Conservation (phyloP, 2,113 vertebrate genomes). For the Gavia stellata region DNA sequence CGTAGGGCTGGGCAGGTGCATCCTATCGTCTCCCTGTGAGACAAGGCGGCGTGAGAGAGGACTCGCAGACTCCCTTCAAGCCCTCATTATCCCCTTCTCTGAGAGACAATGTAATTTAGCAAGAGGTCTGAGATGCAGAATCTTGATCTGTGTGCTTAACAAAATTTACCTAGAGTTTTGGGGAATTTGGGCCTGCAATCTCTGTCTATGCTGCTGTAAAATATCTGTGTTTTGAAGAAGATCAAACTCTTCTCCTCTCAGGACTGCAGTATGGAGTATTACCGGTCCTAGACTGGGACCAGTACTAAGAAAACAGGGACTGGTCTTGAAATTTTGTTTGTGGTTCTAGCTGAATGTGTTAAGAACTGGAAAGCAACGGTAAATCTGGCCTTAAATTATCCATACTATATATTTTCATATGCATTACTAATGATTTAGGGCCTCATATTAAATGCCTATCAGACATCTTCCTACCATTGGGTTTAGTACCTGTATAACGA, state of each 20-base stretch:
- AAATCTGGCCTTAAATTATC: background rate
- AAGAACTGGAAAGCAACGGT: background rate
- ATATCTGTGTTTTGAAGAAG: background rate
- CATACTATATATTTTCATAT: background rate
- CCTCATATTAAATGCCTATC: background rate
- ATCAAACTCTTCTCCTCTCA: background rate
- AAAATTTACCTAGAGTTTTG: background rate
- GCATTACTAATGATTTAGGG: background rate
- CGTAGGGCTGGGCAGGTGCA: conserved; percentile 86
- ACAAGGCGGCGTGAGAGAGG: background rate
- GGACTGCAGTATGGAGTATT: background rate
- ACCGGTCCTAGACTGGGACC: background rate
- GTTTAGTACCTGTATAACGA: conserved; percentile 87
- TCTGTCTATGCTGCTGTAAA: background rate
- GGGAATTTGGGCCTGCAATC: background rate
- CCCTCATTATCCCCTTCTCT: background rate
- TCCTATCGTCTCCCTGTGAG: conserved; percentile 83
- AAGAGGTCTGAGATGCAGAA: background rate
- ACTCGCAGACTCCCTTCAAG: background rate
- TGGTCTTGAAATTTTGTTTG: background rate
- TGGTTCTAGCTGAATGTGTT: background rate
- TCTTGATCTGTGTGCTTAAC: background rate
- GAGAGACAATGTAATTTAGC: background rate
- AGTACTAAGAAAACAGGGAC: background rate
- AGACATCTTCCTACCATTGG: background rate